Evolutionary conservation across 2,113 vertebrate genomes (phyloP).

Genomic region (Chloroceryle aenea): DNA sequence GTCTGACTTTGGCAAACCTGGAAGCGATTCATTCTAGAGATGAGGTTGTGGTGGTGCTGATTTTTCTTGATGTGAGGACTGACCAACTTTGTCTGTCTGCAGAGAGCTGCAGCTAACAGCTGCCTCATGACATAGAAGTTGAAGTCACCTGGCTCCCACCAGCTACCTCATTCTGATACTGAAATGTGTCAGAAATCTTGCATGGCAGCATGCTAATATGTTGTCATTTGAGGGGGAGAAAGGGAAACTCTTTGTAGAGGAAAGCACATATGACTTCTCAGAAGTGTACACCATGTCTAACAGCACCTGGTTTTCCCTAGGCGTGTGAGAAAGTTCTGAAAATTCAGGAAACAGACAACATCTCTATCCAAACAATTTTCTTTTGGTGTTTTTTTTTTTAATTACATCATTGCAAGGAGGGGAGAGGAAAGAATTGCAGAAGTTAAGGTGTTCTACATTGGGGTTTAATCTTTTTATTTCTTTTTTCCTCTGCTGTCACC

Average conservation of each 20-base stretch:
- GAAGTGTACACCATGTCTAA: not conserved
- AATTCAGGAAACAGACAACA: not conserved
- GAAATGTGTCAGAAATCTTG: not conserved
- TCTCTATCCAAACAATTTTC: not conserved
- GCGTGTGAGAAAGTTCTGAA: not conserved
- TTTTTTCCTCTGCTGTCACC: not conserved
- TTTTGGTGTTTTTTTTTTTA: too few species aligned
- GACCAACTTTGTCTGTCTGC: not conserved
- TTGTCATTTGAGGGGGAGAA: not conserved
- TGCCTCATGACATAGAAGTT: not conserved
- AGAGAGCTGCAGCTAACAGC: not conserved
- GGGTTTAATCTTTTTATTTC: not conserved
- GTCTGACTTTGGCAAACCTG: not conserved
- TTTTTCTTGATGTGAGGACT: not conserved
- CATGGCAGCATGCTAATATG: not conserved
- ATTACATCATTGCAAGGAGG: not conserved
- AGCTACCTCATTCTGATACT: not conserved
- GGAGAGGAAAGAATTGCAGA: not conserved
- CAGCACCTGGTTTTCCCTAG: conserved; percentile 53
- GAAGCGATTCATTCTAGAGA: not conserved
- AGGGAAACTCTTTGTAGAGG: not conserved
- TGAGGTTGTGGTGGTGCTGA: not conserved
- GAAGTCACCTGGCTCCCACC: not conserved
- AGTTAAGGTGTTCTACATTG: not conserved
- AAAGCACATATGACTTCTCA: not conserved